phyloP scores from a whole-genome alignment of 2,888 invertebrate genomes.

The Nomada flava region DNA sequence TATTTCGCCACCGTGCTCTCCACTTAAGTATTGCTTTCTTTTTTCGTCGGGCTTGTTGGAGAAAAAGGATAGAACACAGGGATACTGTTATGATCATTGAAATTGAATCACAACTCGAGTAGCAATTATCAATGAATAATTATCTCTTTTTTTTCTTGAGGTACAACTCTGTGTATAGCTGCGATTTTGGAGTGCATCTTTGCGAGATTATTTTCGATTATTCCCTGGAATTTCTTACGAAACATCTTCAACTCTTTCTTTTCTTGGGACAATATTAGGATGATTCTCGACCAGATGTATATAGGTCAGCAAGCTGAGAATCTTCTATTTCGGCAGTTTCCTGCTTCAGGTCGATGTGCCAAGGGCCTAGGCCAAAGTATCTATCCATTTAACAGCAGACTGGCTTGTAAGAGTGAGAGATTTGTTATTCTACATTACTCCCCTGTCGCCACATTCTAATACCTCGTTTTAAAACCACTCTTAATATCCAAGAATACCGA shows the following conservation, averaged over 20 bases:
- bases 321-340: constrained; percentile 1
- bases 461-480: neutral
- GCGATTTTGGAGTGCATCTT: too few relatives aligned
- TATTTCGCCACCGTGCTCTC: neutral
- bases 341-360: neutral
- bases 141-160: too few relatives aligned
- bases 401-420: neutral
- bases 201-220: too few relatives aligned
- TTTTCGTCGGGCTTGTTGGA: too few relatives aligned
- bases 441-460: neutral
- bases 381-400: neutral
- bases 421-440: constrained; percentile 2
- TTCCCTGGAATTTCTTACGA: too few relatives aligned
- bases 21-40: neutral
- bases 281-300: too few relatives aligned
- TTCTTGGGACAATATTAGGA: neutral
- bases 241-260: neutral
- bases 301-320: neutral
- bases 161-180: too few relatives aligned
- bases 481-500: neutral
- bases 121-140: too few relatives aligned
- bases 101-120: too few relatives aligned
- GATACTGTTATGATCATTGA: too few relatives aligned
- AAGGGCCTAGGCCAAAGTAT: constrained; percentile 25
- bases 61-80: too few relatives aligned